phyloP scores from a whole-genome alignment of 2,797 vertebrate species.

The Enteromius paludinosus region DNA sequence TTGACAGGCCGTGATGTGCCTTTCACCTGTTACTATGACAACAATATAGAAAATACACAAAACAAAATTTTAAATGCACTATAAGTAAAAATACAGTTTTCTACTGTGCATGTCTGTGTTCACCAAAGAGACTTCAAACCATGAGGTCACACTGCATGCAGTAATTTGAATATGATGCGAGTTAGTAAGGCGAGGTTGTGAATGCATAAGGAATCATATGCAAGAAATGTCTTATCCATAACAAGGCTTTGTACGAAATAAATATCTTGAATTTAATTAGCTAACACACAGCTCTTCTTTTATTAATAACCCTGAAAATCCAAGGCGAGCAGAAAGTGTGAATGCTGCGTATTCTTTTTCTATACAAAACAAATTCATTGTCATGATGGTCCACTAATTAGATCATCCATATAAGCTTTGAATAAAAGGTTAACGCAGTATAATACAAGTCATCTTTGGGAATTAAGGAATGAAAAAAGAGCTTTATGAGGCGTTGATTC shows the following conservation, averaged over 20 bases:
- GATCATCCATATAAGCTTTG: conserved; percentile 16
- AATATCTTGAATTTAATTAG: background rate
- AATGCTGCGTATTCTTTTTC: background rate
- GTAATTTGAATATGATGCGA: background rate
- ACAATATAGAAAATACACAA: conserved; percentile 1
- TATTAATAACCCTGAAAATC: conserved; percentile 4
- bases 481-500: background rate
- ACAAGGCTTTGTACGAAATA: background rate
- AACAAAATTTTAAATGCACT: background rate
- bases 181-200: background rate
- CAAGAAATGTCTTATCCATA: background rate
- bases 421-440: conserved; percentile 22
- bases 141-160: background rate
- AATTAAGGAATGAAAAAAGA: conserved; percentile 29
- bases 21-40: conserved; percentile 25
- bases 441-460: conserved; percentile 9
- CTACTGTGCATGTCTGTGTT: background rate
- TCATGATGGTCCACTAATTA: conserved; percentile 24
- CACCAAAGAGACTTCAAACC: background rate
- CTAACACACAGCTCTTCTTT: background rate
- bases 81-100: background rate
- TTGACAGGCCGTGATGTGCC: conserved; percentile 4
- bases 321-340: background rate
- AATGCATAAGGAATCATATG: background rate
- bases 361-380: background rate